phyloP scores from a whole-genome alignment of 2,888 invertebrate species.

The Chloroclystis v-ata region DNA sequence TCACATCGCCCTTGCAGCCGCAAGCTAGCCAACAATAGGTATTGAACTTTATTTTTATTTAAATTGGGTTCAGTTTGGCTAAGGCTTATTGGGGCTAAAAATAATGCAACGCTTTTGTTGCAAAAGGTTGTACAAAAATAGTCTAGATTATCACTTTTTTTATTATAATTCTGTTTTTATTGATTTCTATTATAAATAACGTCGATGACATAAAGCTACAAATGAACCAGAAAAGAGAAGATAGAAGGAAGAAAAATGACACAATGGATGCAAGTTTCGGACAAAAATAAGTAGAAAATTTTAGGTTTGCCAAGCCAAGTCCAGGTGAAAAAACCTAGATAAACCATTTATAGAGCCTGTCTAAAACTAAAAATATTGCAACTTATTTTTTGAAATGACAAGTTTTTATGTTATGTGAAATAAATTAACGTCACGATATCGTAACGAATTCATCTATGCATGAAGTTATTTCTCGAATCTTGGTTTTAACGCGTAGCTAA shows the following conservation, averaged over 20 bases:
- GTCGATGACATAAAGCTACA: too few species aligned
- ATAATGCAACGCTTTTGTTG: neutral
- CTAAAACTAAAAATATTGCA: neutral
- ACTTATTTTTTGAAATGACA: neutral
- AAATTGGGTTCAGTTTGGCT: neutral
- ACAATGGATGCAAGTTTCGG: too few species aligned
- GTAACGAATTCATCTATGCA: slow-evolving; percentile 49
- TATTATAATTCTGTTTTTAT: neutral
- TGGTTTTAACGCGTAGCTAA: slow-evolving; percentile 26
- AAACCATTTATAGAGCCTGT: too few species aligned
- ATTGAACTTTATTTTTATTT: slow-evolving; percentile 7
- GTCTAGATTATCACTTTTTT: neutral
- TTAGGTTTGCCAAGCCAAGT: too few species aligned
- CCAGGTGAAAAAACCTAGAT: too few species aligned
- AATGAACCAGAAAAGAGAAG: too few species aligned
- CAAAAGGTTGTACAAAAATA: neutral
- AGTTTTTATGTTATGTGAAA: slow-evolving; percentile 35
- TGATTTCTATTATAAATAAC: neutral
- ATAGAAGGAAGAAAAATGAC: too few species aligned
- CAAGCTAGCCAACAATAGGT: slow-evolving; percentile 1
- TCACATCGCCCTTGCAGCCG: slow-evolving; percentile 46
- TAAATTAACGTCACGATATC: slow-evolving; percentile 45
- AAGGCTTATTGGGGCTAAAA: neutral
- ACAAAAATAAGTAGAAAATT: too few species aligned
- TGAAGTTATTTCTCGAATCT: slow-evolving; percentile 43